A percentile compares a stretch with the other conserved stretches of the same genome.
These are phyloP conservation scores for Ormyrus labotus DNA, from an alignment of 2,888 invertebrate species.

Conservation along the genomic window DNA sequence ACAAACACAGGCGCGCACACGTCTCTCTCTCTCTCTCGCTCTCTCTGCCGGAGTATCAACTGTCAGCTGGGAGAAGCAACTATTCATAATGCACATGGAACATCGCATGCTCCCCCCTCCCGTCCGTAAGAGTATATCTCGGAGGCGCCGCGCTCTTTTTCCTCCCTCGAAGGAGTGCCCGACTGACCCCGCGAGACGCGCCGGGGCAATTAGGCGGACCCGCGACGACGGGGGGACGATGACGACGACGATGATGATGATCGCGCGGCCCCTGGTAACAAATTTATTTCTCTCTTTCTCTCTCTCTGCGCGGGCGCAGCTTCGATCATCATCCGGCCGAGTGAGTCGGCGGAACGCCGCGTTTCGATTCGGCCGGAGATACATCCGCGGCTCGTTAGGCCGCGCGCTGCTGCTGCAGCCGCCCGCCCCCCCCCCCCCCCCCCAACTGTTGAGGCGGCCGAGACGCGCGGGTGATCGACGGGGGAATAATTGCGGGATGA, in stretches of 20 bases:
- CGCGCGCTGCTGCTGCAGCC: no score
- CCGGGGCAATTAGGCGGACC: neutral
- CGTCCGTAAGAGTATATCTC: no score
- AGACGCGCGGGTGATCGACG: neutral
- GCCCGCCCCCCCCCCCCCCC: no score
- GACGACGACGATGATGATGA: neutral
- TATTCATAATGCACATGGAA: conserved; percentile 1
- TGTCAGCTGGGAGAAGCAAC: neutral
- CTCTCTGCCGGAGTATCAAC: neutral
- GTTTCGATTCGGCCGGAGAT: no score
- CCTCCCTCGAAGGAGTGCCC: neutral
- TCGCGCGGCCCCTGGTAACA: neutral
- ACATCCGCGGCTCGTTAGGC: no score
- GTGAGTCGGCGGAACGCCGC: conserved; percentile 14
- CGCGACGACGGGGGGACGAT: neutral
- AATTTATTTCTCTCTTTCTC: neutral
- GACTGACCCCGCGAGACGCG: no score
- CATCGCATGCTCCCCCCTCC: neutral
- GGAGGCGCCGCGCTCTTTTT: neutral
- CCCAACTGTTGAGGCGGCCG: neutral
- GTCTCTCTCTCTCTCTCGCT: neutral
- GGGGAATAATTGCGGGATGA: no score
- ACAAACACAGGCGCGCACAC: neutral
- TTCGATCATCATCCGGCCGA: conserved; percentile 13
- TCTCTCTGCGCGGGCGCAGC: neutral